Percentiles rank a stretch among this genome's conserved stretches.
These are phyloP conservation scores for Notocelia uddmanniana DNA, from an alignment of 2,888 invertebrate species.

Conservation along the genomic window DNA sequence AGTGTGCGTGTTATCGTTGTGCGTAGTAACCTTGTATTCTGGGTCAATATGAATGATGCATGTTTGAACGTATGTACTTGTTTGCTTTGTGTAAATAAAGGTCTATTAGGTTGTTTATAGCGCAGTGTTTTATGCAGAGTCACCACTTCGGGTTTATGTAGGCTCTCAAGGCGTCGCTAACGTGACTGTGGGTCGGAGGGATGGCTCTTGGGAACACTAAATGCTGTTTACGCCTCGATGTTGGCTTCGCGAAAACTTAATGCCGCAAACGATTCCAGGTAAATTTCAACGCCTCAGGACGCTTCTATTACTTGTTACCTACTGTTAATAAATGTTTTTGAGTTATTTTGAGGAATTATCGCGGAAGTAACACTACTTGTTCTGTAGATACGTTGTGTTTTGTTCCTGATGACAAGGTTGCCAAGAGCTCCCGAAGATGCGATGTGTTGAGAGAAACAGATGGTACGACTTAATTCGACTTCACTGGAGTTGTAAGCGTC, in stretches of 20 bases:
- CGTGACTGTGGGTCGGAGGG: conserved; percentile 25
- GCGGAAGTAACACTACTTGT: not conserved
- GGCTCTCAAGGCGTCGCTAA: conserved; percentile 37
- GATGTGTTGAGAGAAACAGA: not conserved
- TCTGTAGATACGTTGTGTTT: not conserved
- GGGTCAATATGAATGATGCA: conserved; percentile 41
- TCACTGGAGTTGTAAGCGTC: no score
- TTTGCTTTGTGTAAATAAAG: conserved; percentile 31
- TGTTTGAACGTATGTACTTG: conserved; percentile 29
- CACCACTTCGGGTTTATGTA: conserved; percentile 37
- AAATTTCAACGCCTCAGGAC: not conserved
- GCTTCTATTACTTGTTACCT: no score
- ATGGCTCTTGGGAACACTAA: conserved; percentile 38
- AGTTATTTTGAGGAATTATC: no score
- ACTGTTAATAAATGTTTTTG: no score
- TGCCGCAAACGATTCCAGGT: conserved; percentile 1
- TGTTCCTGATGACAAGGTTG: not conserved
- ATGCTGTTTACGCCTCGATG: conserved; percentile 26
- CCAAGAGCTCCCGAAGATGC: not conserved
- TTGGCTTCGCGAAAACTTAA: conserved; percentile 12
- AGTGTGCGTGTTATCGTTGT: conserved; percentile 16
- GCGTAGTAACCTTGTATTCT: conserved; percentile 38
- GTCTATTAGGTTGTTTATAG: conserved; percentile 37
- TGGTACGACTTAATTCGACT: not conserved
- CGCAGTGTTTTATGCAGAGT: conserved; percentile 41